Conservation (phyloP, 1,140 invertebrate genomes). For the Metopolophium dirhodum region DNA sequence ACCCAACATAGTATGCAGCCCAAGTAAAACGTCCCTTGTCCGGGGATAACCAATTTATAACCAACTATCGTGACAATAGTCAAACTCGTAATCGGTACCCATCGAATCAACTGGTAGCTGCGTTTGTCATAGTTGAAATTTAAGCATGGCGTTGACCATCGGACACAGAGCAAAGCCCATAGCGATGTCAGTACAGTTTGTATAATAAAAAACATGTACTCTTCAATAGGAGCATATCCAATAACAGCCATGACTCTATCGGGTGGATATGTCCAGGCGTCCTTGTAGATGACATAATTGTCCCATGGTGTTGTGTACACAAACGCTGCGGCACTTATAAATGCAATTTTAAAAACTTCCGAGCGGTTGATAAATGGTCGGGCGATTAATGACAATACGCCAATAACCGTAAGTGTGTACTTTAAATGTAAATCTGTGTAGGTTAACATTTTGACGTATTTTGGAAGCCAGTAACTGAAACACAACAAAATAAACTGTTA, state of each 20-base stretch:
- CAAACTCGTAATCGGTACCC: conserved; percentile 7
- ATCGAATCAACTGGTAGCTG: conserved; percentile 36
- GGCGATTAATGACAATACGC: background rate
- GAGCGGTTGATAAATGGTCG: conserved; percentile 8
- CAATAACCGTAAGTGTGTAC: conserved; percentile 9
- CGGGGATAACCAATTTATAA: background rate
- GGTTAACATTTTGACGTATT: background rate
- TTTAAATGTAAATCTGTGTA: background rate
- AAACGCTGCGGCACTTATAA: background rate
- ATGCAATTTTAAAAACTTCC: conserved; percentile 16
- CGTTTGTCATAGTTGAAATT: background rate
- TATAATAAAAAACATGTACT: conserved; percentile 13
- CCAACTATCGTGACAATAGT: background rate
- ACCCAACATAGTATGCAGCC: conserved; percentile 10
- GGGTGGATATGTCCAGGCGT: background rate
- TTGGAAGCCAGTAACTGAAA: background rate
- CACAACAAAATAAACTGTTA: background rate
- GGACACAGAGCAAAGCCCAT: conserved; percentile 16
- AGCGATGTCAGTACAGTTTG: background rate
- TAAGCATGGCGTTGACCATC: conserved; percentile 33
- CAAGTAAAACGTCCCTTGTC: background rate
- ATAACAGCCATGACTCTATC: background rate
- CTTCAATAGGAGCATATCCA: conserved; percentile 36
- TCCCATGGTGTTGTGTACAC: conserved; percentile 15
- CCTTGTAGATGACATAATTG: background rate